Evolutionary conservation across 2,888 invertebrate species (phyloP).

Genomic region (Drosophila affinis): DNA sequence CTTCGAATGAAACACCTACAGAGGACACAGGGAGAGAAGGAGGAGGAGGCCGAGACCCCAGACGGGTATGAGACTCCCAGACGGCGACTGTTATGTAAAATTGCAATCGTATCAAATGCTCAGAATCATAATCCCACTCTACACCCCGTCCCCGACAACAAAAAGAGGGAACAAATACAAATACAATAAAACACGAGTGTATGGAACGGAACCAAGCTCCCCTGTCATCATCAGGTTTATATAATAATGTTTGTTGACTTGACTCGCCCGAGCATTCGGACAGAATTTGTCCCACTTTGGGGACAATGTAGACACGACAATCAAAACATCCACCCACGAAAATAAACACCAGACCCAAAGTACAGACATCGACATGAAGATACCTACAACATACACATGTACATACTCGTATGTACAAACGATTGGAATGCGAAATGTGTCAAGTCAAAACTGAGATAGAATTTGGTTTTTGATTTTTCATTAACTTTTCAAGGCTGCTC

Average conservation of each 20-base stretch:
- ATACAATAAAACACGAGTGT: background rate
- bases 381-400: conserved; percentile 9
- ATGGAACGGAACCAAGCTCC: conserved; percentile 51
- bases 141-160: background rate
- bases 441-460: conserved; percentile 46
- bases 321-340: conserved; percentile 26
- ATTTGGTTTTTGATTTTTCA: conserved; percentile 39
- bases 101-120: conserved; percentile 75
- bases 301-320: conserved; percentile 37
- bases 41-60: background rate
- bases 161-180: conserved; percentile 28
- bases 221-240: conserved; percentile 63
- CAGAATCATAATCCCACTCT: conserved; percentile 53
- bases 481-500: conserved; percentile 45
- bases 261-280: conserved; percentile 62
- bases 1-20: conserved; percentile 49
- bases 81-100: conserved; percentile 74
- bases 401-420: conserved; percentile 23
- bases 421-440: conserved; percentile 70
- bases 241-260: conserved; percentile 76
- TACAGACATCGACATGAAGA: conserved; percentile 3
- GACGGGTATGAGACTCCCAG: conserved; percentile 30
- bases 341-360: conserved; percentile 52
- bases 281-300: conserved; percentile 78
- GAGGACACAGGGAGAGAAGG: background rate